phyloP scores from a whole-genome alignment of 2,113 vertebrate species.

The Brachirus orientalis region DNA sequence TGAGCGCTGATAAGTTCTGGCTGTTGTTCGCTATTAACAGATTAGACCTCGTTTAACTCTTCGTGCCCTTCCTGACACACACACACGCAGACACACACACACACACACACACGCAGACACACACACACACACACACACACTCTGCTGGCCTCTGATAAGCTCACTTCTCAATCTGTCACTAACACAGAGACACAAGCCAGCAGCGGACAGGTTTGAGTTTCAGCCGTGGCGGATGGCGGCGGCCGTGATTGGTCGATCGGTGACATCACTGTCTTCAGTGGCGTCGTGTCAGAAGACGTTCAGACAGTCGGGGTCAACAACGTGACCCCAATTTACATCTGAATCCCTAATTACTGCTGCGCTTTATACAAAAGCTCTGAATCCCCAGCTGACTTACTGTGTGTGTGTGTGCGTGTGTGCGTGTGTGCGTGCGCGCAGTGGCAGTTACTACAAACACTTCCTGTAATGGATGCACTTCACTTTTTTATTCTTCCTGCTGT shows the following conservation, averaged over 20 bases:
- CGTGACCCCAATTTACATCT: conserved; percentile 70
- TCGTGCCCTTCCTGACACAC: conserved; percentile 66
- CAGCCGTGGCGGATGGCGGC: conserved; percentile 25
- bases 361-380: conserved; percentile 19
- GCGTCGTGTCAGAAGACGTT: conserved; percentile 38
- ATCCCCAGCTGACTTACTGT: conserved; percentile 14
- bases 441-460: too few species aligned
- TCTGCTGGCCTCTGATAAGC: conserved; percentile 82
- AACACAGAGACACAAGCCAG: conserved; percentile 68
- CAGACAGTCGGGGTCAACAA: conserved; percentile 52
- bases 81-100: conserved; percentile 39
- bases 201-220: too few species aligned
- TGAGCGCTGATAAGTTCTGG: conserved; percentile 56
- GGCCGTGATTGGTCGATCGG: conserved; percentile 29
- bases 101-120: conserved; percentile 26
- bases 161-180: conserved; percentile 69
- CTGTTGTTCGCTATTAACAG: conserved; percentile 64
- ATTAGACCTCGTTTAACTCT: conserved; percentile 78
- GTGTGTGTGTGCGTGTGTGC: neutral
- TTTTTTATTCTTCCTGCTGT: too few species aligned
- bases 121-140: conserved; percentile 47
- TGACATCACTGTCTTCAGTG: conserved; percentile 23
- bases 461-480: too few species aligned
- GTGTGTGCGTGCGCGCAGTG: too few species aligned
- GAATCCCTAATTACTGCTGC: conserved; percentile 58